Conservation (phyloP, 2,888 invertebrate species). For the Neoaliturus tenellus region DNA sequence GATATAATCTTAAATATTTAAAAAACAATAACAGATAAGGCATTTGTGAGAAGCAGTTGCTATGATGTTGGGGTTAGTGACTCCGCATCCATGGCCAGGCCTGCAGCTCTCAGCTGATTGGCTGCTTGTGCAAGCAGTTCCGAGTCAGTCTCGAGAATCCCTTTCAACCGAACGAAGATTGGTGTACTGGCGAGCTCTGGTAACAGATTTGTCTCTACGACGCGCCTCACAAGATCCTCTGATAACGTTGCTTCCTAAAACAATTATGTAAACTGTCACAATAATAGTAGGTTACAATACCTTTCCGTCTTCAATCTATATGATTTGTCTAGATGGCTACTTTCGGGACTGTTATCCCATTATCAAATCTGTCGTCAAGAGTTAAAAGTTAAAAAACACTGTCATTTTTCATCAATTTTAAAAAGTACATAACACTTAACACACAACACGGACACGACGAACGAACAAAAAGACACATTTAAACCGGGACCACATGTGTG, state of each 20-base stretch:
- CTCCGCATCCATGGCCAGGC: neutral
- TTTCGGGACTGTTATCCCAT: no score
- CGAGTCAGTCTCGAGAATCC: neutral
- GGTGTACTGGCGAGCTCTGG: neutral
- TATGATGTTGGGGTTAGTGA: neutral
- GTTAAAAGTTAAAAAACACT: no score
- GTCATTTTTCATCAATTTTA: no score
- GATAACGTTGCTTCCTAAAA: neutral
- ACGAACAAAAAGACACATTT: no score
- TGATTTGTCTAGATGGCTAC: neutral
- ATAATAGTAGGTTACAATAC: no score
- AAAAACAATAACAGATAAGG: conserved; percentile 16
- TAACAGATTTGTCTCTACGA: neutral
- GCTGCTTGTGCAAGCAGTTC: neutral
- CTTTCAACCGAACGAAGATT: neutral
- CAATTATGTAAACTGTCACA: neutral
- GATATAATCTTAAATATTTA: neutral
- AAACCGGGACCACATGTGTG: no score
- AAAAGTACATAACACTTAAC: no score
- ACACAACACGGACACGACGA: no score
- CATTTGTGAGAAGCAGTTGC: neutral
- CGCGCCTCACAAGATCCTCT: neutral
- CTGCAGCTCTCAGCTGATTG: conserved; percentile 1
- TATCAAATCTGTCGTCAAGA: no score
- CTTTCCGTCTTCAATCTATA: neutral